Conservation (phyloP, 2,888 invertebrate genomes). For the Melipona beecheii region DNA sequence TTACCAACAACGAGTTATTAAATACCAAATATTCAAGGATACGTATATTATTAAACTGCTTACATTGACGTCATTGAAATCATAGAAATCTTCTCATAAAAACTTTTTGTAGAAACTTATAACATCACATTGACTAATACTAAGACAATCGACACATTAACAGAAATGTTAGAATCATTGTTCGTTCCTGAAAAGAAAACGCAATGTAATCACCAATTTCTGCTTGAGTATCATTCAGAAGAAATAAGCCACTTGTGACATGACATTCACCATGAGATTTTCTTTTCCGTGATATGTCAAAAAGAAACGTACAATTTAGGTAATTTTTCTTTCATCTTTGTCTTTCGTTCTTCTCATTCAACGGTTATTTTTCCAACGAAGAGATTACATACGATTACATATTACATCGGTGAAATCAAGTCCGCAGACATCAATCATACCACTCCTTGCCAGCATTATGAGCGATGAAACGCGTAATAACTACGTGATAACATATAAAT, state of each 20-base stretch:
- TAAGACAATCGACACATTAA: not conserved
- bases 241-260: not conserved
- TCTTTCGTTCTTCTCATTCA: not conserved
- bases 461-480: constrained; percentile 16
- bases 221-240: constrained; percentile 14
- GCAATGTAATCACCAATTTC: not conserved
- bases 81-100: constrained; percentile 27
- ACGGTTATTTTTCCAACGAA: not conserved
- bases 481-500: constrained; percentile 9
- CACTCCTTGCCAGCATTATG: constrained; percentile 1
- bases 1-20: not conserved
- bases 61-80: constrained; percentile 4
- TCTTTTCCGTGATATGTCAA: constrained; percentile 23
- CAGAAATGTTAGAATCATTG: not conserved
- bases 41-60: not conserved
- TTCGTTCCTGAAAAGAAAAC: not conserved
- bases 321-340: not conserved
- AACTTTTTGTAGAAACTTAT: not conserved
- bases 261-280: constrained; percentile 35
- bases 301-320: not conserved
- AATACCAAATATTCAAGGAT: constrained; percentile 39
- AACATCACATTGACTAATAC: not conserved
- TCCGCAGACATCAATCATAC: not conserved
- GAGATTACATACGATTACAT: constrained; percentile 13
- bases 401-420: not conserved